Base-by-base conservation (phyloP, 2,888 invertebrate species). In the Crepidodera aurea region DNA sequence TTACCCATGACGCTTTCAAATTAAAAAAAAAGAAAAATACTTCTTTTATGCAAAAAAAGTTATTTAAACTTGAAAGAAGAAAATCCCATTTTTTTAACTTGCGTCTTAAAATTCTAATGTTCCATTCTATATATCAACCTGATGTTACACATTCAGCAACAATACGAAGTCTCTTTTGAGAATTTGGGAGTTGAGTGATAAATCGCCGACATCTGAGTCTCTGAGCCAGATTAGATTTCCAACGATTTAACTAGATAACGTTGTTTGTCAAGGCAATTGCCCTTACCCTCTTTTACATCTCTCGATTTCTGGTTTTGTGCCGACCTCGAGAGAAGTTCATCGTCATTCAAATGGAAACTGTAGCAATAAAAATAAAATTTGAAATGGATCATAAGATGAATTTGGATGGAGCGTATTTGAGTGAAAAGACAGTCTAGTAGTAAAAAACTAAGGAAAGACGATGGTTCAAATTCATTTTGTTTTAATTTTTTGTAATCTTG, bases 181-280 rank as follows among this genome's bases (percentile, higher is more conserved):
- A 1, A 15, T 39, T 39, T 16, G 15, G 19, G 16, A 15, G n/a
- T 40, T 44, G n/a, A 40, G 39, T 39, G 39, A 62, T 46, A 53
- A 57, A 62, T 57, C 39, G 34, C 2, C 32, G 58, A 50, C 58
- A 50, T 54, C 42, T 50, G 54, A 59, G 37, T 54, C 32, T 27
- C 27, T 48, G 42, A 34, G 51, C 40, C n/a, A 57, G 54, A 59
- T 59, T 59, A 57, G 29, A 54, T 62, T 59, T 58, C 55, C 42
- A 44, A 40, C 63, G 53, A 59, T 63, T 59, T 55, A 63, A 55
- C 51, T 63, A 37, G 59, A 63, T 63, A 63, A 56, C 55, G 46
- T 46, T 27, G 58, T 58, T 59, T 63, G 59, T 54, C 55, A 54
- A 56, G 37, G 16, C 51, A 63, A 63, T 50, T 59, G 44, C 51